Base-by-base conservation (phyloP, 2,888 invertebrate genomes). In the Corbicula japonica region DNA sequence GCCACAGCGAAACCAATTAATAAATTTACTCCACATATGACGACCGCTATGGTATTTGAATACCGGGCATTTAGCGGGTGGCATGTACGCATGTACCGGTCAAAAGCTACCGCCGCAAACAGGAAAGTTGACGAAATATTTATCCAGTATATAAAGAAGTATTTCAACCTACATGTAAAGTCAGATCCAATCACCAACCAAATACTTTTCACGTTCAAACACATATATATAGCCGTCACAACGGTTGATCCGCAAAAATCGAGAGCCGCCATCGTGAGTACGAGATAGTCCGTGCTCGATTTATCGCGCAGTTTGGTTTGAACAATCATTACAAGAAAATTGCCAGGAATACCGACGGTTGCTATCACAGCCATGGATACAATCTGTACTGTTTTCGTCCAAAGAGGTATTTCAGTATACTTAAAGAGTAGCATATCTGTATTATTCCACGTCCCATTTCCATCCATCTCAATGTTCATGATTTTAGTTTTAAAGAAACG, bases 281-380 rank as follows among this genome's bases (percentile, higher is more conserved):
- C 62, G n/a, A 62, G 46, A 28, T 44, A 44, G 44, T 62, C 62
- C 46, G 62, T 62, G 46, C 62, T 62, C 10, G 62, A 44, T 21
- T 62, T 62, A 12, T 23, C 62, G 15, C 44, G 46, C 26, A 46
- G 44, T 44, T 30, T 41, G 23, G n/a, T 46, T 28, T 62, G 62
- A 10, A 62, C 62, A 18, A 62, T 2, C n/a, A 62, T 41, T n/a
- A 62, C 30, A 10, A 62, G 4, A 12, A 21, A 30, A 21, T 62
- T 62, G 18, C 62, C 44, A 30, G 62, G 62, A 30, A 62, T 28
- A 10, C 62, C 62, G 28, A 62, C 8, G 2, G 44, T 12, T n/a
- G 62, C 62, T 23, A 62, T 46, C 0, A 46, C 30, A 18, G 30
- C 23, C 21, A 62, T 41, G 32, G 30, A 62, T n/a, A 44, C 46